Evolutionary conservation across 2,797 vertebrate species (phyloP).

Genomic region (Muraenolepis orangiensis): DNA sequence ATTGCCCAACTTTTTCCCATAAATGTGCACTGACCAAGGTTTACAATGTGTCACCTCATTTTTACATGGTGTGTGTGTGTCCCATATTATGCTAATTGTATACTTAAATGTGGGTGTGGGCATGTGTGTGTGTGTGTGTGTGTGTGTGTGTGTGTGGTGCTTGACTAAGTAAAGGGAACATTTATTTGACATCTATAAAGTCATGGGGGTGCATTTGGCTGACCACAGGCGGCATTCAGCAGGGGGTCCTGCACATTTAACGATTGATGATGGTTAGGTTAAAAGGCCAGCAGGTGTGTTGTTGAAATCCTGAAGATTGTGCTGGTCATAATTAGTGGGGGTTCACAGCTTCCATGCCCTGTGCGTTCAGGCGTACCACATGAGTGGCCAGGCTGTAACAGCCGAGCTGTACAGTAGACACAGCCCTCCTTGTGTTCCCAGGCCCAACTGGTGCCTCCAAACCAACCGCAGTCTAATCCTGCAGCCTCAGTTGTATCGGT

Average conservation of each 20-base stretch:
- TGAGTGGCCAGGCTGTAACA: constrained; percentile 60
- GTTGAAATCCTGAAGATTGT: constrained; percentile 62
- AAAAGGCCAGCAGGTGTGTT: constrained; percentile 51
- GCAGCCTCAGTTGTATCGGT: not conserved
- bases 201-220: constrained; percentile 23
- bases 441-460: not conserved
- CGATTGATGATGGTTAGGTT: constrained; percentile 58
- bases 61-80: too few relatives aligned
- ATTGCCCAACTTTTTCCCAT: constrained; percentile 39
- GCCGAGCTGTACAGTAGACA: constrained; percentile 58
- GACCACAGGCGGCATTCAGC: constrained; percentile 35
- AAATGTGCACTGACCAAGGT: constrained; percentile 37
- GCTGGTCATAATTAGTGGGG: constrained; percentile 62
- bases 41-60: too few relatives aligned
- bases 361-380: constrained; percentile 50
- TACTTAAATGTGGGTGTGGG: not conserved
- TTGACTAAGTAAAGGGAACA: constrained; percentile 28
- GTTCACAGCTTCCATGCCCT: constrained; percentile 54
- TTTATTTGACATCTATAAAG: constrained; percentile 42
- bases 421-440: constrained; percentile 31
- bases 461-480: not conserved
- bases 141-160: constrained; percentile 2
- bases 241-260: constrained; percentile 43
- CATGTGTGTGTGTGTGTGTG: too few relatives aligned
- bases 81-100: too few relatives aligned